Percentiles rank a stretch among this genome's conserved stretches.
phyloP scores from a whole-genome alignment of 2,888 invertebrate genomes.

The Trisateles emortualis region DNA sequence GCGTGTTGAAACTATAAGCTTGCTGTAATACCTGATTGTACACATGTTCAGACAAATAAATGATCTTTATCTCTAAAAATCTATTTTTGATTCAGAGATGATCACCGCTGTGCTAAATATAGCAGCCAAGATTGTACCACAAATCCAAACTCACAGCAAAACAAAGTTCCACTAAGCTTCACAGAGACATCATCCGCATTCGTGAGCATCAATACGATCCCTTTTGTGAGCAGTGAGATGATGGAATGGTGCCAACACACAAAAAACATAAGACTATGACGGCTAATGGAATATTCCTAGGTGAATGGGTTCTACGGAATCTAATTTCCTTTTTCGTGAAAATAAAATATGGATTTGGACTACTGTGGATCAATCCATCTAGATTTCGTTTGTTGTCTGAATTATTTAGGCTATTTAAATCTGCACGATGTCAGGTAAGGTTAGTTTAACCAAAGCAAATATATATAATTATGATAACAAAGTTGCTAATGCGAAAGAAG shows the following conservation, averaged over 20 bases:
- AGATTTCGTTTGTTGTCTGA: background rate
- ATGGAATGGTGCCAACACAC: slow-evolving; percentile 51
- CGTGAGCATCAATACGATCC: slow-evolving; percentile 11
- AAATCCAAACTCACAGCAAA: background rate
- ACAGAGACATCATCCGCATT: slow-evolving; percentile 1
- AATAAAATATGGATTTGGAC: slow-evolving; percentile 2
- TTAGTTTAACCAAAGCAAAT: no score
- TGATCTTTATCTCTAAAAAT: no score
- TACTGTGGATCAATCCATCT: no score
- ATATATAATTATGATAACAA: no score
- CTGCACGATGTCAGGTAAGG: no score
- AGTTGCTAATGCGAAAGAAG: no score
- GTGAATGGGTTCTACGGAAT: slow-evolving; percentile 52
- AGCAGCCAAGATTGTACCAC: background rate
- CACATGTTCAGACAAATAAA: no score
- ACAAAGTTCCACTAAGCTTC: background rate
- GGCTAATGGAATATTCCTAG: slow-evolving; percentile 59
- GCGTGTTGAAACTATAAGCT: no score
- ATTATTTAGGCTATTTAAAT: background rate
- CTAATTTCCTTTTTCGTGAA: slow-evolving; percentile 12
- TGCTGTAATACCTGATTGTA: no score
- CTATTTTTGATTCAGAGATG: no score
- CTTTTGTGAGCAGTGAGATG: slow-evolving; percentile 21
- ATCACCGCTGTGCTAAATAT: background rate
- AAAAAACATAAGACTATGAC: slow-evolving; percentile 29